A percentile compares a stretch with the other conserved stretches of the same genome.
These are phyloP conservation scores for Otis tarda DNA, from an alignment of 2,113 vertebrate genomes.

Conservation along the genomic window DNA sequence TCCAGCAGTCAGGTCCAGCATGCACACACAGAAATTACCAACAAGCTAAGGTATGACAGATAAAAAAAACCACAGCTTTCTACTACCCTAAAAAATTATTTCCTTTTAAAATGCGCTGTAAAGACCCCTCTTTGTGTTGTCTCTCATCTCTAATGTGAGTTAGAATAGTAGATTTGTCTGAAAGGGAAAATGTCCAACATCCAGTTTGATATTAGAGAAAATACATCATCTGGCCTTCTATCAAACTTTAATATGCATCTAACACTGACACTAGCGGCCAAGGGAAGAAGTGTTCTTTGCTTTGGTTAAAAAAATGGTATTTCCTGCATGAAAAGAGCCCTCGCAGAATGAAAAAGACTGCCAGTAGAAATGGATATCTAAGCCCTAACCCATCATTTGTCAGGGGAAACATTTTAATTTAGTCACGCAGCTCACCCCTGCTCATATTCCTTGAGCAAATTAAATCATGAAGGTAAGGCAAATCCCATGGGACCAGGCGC, in stretches of 20 bases:
- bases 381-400: neutral
- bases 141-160: neutral
- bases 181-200: neutral
- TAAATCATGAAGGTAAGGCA: neutral
- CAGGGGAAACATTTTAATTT: neutral
- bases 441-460: neutral
- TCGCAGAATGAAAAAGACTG: neutral
- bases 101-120: neutral
- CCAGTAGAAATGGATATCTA: neutral
- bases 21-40: neutral
- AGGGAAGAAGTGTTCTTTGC: neutral
- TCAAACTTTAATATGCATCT: neutral
- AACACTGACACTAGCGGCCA: neutral
- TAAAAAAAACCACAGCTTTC: neutral
- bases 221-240: neutral
- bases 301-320: neutral
- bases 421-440: rapidly evolving
- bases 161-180: neutral
- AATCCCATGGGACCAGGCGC: neutral
- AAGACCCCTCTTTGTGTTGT: neutral
- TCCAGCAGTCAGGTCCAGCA: neutral
- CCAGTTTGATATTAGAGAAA: neutral
- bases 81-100: neutral
- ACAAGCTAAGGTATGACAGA: neutral
- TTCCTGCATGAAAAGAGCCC: neutral